Percentiles rank a stretch among this genome's conserved stretches.
Conservation (phyloP, 2,113 vertebrate genomes). For the Mesitornis unicolor region DNA sequence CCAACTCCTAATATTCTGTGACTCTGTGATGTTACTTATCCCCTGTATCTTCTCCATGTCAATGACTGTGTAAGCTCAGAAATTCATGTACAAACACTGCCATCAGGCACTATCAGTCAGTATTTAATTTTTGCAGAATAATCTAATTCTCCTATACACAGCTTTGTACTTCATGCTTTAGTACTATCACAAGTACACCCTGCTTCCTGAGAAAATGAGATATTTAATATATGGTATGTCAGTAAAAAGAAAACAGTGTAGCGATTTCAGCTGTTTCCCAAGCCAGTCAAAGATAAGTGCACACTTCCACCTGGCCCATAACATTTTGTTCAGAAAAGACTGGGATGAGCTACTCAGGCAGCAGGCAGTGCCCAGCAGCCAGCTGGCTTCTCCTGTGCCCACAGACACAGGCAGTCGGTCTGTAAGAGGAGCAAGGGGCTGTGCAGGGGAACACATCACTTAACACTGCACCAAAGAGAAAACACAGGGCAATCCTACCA, state of each 20-base stretch:
- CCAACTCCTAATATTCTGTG: no score
- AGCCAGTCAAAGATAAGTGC: background rate
- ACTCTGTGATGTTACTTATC: no score
- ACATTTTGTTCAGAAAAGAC: background rate
- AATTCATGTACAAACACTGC: background rate
- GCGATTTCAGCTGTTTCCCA: background rate
- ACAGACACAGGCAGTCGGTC: background rate
- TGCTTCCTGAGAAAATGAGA: background rate
- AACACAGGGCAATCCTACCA: background rate
- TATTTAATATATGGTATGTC: background rate
- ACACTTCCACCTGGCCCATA: background rate
- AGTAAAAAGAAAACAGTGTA: background rate
- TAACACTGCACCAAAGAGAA: no score
- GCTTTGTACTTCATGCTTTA: background rate
- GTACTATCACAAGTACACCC: background rate
- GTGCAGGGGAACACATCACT: background rate
- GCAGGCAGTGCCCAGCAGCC: background rate
- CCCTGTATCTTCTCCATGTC: no score
- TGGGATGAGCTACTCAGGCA: background rate
- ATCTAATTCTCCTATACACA: background rate
- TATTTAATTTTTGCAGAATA: background rate
- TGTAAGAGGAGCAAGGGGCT: background rate
- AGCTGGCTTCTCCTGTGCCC: background rate
- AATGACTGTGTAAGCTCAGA: no score
- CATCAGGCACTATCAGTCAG: background rate